These are phyloP conservation scores for Ichneumoninae sp. DNA, from an alignment of 2,888 invertebrate genomes.

Conservation along the genomic window DNA sequence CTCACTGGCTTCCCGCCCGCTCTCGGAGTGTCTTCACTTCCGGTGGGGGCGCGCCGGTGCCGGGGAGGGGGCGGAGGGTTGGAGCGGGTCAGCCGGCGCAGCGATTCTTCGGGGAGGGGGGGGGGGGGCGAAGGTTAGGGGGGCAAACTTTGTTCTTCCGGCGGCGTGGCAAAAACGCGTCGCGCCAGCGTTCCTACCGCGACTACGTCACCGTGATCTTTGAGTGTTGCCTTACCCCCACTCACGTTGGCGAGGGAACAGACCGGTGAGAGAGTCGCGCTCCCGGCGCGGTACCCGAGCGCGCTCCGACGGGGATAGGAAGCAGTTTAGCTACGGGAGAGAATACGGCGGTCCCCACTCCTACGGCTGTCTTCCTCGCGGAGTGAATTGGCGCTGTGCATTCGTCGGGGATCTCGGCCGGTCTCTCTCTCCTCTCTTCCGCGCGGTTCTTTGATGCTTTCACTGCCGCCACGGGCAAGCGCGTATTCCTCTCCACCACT, in stretches of 20 bases:
- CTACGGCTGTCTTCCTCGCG: background rate
- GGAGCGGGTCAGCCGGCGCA: background rate
- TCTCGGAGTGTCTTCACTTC: background rate
- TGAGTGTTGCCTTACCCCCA: slow-evolving; percentile 82
- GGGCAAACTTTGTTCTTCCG: slow-evolving; percentile 72
- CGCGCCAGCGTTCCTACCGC: slow-evolving; percentile 80
- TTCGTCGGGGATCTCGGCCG: slow-evolving; percentile 18
- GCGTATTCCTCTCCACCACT: slow-evolving; percentile 56
- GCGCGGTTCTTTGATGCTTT: slow-evolving; percentile 54
- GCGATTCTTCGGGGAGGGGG: slow-evolving; percentile 19
- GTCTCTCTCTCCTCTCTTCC: slow-evolving; percentile 58
- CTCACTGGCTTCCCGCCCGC: too few species aligned
- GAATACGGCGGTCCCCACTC: slow-evolving; percentile 12
- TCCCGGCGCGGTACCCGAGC: slow-evolving; percentile 1
- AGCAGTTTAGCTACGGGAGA: slow-evolving; percentile 34
- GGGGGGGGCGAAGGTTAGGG: slow-evolving; percentile 64
- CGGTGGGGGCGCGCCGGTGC: background rate
- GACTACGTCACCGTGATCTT: slow-evolving; percentile 83
- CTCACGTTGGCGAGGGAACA: slow-evolving; percentile 61
- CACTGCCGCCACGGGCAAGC: slow-evolving; percentile 29
- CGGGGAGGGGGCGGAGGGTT: background rate
- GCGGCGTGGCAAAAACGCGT: slow-evolving; percentile 78
- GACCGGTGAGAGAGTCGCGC: slow-evolving; percentile 7
- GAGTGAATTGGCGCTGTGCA: slow-evolving; percentile 14
- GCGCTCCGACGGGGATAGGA: slow-evolving; percentile 40